These are phyloP conservation scores for Rhorus exstirpatorius DNA, from an alignment of 2,888 invertebrate species.

Conservation along the genomic window DNA sequence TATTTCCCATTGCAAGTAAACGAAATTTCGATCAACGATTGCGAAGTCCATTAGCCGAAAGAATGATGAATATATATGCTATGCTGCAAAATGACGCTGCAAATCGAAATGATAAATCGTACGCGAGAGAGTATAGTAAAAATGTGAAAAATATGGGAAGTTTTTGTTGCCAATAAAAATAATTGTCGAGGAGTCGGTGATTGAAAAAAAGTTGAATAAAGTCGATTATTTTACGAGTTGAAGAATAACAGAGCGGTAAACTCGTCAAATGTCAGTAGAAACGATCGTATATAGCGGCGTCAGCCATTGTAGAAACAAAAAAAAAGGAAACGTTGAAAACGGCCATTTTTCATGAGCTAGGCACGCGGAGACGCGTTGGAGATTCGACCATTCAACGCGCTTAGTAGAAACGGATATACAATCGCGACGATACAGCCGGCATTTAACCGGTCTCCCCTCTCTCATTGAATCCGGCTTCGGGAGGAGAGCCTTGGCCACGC, in stretches of 20 bases:
- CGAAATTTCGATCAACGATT: conserved; percentile 5
- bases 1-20: conserved; percentile 13
- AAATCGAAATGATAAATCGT: no score
- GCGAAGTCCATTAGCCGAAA: neutral
- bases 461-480: conserved; percentile 42
- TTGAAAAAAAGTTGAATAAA: no score
- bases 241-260: no score
- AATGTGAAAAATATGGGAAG: no score
- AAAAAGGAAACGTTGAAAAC: conserved; percentile 40
- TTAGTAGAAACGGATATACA: conserved; percentile 53
- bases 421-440: conserved; percentile 54
- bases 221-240: no score
- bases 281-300: no score
- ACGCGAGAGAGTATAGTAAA: no score
- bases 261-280: no score
- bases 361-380: conserved; percentile 10
- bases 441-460: conserved; percentile 47
- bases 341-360: conserved; percentile 52
- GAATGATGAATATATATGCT: neutral
- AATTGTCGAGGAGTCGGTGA: neutral
- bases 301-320: conserved; percentile 15
- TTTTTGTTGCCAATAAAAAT: neutral
- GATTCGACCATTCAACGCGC: conserved; percentile 67
- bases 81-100: neutral
- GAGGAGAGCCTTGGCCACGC: conserved; percentile 52